A percentile compares a stretch with the other conserved stretches of the same genome.
phyloP scores from a whole-genome alignment of 2,113 vertebrate species.

The Xenopus tropicalis region UCB_Xtro_10.0 CM004444.2:84304501-84305000 shows the following conservation, averaged over 20 bases:
- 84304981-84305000: slow-evolving; percentile 50
- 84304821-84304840: slow-evolving; percentile 36
- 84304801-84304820: slow-evolving; percentile 29
- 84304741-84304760: slow-evolving; percentile 14
- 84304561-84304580: no score
- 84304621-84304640: background rate
- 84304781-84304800: slow-evolving; percentile 40
- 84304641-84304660: background rate
- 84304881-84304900: slow-evolving; percentile 64
- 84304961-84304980: slow-evolving; percentile 52
- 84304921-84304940: slow-evolving; percentile 54
- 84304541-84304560: no score
- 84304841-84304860: slow-evolving; percentile 47
- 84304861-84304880: slow-evolving; percentile 59
- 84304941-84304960: slow-evolving; percentile 51
- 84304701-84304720: background rate
- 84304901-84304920: slow-evolving; percentile 57
- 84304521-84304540: no score
- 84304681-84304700: background rate
- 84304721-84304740: background rate
- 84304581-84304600: no score
- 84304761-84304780: slow-evolving; percentile 35
- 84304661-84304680: background rate
- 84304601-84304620: background rate
- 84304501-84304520: no score